phyloP scores from a whole-genome alignment of 2,113 vertebrate genomes.

The Otocyon megalotis region DNA sequence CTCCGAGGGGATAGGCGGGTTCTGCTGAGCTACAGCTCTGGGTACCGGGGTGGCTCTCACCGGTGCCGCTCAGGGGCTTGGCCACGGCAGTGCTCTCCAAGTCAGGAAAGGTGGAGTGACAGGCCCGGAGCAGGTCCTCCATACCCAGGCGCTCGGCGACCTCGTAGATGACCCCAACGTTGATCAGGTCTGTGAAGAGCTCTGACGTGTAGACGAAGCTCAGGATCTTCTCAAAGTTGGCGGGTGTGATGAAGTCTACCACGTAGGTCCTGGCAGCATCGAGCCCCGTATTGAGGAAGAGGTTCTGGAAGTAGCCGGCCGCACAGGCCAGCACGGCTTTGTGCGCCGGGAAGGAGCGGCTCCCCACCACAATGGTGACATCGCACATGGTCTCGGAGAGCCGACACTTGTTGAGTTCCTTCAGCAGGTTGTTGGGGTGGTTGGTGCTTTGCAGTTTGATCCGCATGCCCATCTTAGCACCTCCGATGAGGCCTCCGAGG shows the following conservation, averaged over 20 bases:
- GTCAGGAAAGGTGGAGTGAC: slow-evolving; percentile 96
- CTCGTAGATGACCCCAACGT: slow-evolving; percentile 96
- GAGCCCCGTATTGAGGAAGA: slow-evolving; percentile 90
- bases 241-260: slow-evolving; percentile 94
- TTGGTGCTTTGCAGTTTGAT: slow-evolving; percentile 96
- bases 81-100: slow-evolving; percentile 89
- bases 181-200: slow-evolving; percentile 95
- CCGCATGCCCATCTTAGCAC: slow-evolving; percentile 95
- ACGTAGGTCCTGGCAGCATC: slow-evolving; percentile 90
- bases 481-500: slow-evolving; percentile 75
- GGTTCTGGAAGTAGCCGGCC: slow-evolving; percentile 94
- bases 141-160: slow-evolving; percentile 95
- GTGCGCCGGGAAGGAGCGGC: slow-evolving; percentile 94
- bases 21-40: slow-evolving; percentile 82
- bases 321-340: slow-evolving; percentile 95
- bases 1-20: slow-evolving; percentile 81
- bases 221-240: slow-evolving; percentile 97
- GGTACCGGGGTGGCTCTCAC: slow-evolving; percentile 75
- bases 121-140: slow-evolving; percentile 93
- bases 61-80: slow-evolving; percentile 81
- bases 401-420: slow-evolving; percentile 96
- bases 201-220: slow-evolving; percentile 97
- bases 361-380: slow-evolving; percentile 94
- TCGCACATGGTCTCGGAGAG: slow-evolving; percentile 95
- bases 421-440: slow-evolving; percentile 94